Evolutionary conservation across 2,797 vertebrate genomes (phyloP), one percentile per base, ranked within the genome.

Genomic region (Amphiprion clarkii): DNA sequence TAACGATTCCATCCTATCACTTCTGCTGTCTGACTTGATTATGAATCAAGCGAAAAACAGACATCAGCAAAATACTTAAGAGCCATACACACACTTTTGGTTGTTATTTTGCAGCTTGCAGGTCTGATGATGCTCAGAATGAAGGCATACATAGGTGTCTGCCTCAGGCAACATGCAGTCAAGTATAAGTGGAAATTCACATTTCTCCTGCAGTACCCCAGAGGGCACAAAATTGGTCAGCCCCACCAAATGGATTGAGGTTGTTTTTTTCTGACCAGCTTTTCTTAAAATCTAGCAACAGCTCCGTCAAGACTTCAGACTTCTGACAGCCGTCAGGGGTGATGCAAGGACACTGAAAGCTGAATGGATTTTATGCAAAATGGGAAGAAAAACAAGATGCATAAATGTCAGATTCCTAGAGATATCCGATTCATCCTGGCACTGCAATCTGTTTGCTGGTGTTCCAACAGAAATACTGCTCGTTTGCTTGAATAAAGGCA

Each of bases 401-500:
- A 86, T 89, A 78, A 90, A 90, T 90, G 87, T 90, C 81, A 91
- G 79, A 87, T 88, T 89, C 78, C 75, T 59, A 9, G 78, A 88
- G 73, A 89, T 89, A 87, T 87, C 80, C 71, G 83, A 91, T 85
- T 63, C 55, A 76, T 87, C 81, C 63, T 21, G 72, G 75, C 2
- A 53, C 74, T 65, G 79, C 83, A 86, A 84, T 87, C 66, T 79
- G 74, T 84, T 78, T 86, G 65, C 71, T 36, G 69, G 53, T 62
- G 75, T 79, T 76, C 82, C 61, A 52, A 57, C 52, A 63, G 74
- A 84, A 90, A 82, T 76, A 82, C 79, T 79, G 79, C 64, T 64
- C 80, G 68, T 66, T 42, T 58, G 40, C 78, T 51, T 19, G 39
- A 74, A 85, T 71, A 76, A 85, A 85, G 84, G 81, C 42, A 2